These are phyloP conservation scores for Lycophotia porphyrea DNA, from an alignment of 2,888 invertebrate genomes.

Conservation along the genomic window DNA sequence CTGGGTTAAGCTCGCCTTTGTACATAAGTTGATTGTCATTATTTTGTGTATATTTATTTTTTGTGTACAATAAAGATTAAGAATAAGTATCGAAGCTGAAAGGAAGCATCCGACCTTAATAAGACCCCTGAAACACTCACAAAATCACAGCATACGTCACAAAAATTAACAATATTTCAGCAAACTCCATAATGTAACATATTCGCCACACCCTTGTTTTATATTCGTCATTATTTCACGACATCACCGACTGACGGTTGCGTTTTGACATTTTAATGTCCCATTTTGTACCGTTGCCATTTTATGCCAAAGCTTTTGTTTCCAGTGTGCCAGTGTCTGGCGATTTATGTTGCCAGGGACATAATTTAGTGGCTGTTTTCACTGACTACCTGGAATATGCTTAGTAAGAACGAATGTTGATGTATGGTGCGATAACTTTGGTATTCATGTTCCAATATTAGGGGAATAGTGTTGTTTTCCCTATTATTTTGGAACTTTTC, in stretches of 20 bases:
- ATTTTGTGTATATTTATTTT: too few relatives aligned
- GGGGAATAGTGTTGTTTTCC: constrained; percentile 17
- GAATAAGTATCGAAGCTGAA: neutral
- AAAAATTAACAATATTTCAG: constrained; percentile 44
- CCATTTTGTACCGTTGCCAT: constrained; percentile 76
- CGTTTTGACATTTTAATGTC: constrained; percentile 86
- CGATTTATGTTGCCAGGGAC: constrained; percentile 76
- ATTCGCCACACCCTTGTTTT: constrained; percentile 54
- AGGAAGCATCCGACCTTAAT: neutral
- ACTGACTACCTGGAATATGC: constrained; percentile 66
- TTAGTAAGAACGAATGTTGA: constrained; percentile 52
- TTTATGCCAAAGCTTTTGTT: constrained; percentile 83
- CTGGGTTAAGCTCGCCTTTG: too few relatives aligned
- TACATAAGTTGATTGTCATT: too few relatives aligned
- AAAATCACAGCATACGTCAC: constrained; percentile 34
- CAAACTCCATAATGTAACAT: constrained; percentile 11
- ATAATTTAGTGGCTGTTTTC: constrained; percentile 76
- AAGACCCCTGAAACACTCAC: constrained; percentile 9
- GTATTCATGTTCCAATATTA: constrained; percentile 30
- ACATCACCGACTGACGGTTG: constrained; percentile 69
- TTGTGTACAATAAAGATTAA: too few relatives aligned
- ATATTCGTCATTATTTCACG: constrained; percentile 65
- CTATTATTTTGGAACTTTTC: constrained; percentile 4
- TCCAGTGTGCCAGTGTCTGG: constrained; percentile 67
- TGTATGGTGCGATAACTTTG: constrained; percentile 51